Evolutionary conservation across 2,888 invertebrate genomes (phyloP), one percentile per base, ranked within the genome.

Genomic region (Argynnis bischoffii): DNA sequence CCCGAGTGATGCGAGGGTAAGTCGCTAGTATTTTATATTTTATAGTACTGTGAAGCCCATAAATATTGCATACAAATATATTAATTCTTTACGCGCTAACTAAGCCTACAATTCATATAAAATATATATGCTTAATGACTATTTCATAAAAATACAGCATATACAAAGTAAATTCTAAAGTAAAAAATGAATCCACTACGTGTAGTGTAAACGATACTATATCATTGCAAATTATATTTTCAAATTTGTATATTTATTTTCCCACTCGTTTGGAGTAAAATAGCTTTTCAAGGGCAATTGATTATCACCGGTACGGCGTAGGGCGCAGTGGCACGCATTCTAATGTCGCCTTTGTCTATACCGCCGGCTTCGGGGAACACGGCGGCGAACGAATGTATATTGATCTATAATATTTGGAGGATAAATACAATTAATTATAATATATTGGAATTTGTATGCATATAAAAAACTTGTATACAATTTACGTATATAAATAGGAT

Each of bases 271-370:
- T 51, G 31, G 47, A 66, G 56, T 21, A 51, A 54, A 51, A 41
- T 41, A 16, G 69, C 56, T 61, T 55, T 54, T 66, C 61, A 66
- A 60, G 60, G 60, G 61, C 55, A 55, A 63, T 66, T 54, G 60
- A 61, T 66, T 66, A 66, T 55, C 66, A 61, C 61, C 60, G 60
- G 66, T 66, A 61, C 61, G 67, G 64, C 67, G 66, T 70, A 70
- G 72, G 68, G 65, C 63, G 71, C 64, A 65, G 59, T 59, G 59
- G 55, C 69, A 61, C 72, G 77, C 74, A 80, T 79, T 74, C 72
- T 75, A 78, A 79, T 79, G 72, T 55, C 59, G 71, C 70, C 77
- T 79, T 78, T 79, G 78, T 75, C 78, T 75, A 74, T 74, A 69
- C 74, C 74, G 76, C 75, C 75, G 66, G 61, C 61, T 79, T 79